Percentiles rank a stretch among this genome's conserved stretches.
Evolutionary conservation across 2,113 vertebrate genomes (phyloP).

Genomic region (Baryphthengus martii): DNA sequence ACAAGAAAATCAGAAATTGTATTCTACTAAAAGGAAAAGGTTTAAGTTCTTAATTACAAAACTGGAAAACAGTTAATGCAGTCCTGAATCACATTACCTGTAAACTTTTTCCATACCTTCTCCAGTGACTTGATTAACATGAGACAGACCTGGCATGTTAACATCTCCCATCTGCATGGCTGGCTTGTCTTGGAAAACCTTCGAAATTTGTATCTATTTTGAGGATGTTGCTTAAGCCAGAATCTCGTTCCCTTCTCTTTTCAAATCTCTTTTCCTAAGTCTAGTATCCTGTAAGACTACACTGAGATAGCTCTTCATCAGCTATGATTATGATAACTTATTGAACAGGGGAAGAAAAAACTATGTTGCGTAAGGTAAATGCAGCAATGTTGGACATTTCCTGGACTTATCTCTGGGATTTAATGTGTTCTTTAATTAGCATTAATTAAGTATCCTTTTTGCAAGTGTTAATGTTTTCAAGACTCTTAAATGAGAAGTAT

Average conservation of each 20-base stretch:
- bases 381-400: background rate
- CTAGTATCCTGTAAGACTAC: background rate
- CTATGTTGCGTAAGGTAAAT: background rate
- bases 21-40: background rate
- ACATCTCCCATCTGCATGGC: background rate
- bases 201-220: background rate
- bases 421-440: background rate
- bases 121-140: background rate
- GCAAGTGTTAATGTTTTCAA: background rate
- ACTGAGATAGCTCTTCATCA: background rate
- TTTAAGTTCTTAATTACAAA: background rate
- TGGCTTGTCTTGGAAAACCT: background rate
- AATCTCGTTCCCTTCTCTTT: background rate
- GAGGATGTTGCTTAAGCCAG: background rate
- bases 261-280: background rate
- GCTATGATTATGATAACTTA: background rate
- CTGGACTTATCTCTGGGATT: background rate
- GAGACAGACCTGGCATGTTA: background rate
- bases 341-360: too few species aligned
- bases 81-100: background rate
- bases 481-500: background rate
- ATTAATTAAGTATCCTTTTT: constrained; percentile 7
- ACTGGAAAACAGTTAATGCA: background rate
- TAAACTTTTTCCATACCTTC: background rate
- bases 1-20: background rate